Percentiles rank a stretch among this genome's conserved stretches.
These are phyloP conservation scores for Mesocricetus auratus DNA, from an alignment of 2,113 vertebrate species.

Conservation along the genomic window DNA sequence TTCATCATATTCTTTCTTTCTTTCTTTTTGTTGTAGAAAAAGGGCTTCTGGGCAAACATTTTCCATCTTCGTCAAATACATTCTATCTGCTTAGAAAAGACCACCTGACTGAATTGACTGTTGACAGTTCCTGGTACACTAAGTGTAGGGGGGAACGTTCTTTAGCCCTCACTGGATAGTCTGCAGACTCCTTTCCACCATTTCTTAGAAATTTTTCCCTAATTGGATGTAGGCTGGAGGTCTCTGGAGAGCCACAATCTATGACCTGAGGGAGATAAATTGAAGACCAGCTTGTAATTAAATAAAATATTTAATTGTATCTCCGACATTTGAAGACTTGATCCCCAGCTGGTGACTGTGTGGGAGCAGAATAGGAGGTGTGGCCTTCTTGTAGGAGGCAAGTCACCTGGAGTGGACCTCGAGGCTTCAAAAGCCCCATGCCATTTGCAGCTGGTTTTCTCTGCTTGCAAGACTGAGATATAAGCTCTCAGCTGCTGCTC, in stretches of 20 bases:
- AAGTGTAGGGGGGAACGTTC: too few species aligned
- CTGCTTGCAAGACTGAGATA: not conserved
- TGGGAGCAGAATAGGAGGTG: not conserved
- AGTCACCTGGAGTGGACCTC: not conserved
- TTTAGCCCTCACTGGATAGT: not conserved
- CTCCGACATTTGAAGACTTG: not conserved
- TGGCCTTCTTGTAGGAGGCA: not conserved
- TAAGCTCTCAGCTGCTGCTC: not conserved
- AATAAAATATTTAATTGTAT: not conserved
- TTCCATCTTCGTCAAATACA: not conserved
- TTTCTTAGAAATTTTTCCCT: not conserved
- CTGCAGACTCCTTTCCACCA: not conserved
- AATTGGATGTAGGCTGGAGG: not conserved
- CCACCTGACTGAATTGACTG: not conserved
- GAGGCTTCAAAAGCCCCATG: not conserved
- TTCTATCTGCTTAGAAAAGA: not conserved
- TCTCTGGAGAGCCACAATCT: not conserved
- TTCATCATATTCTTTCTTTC: not conserved
- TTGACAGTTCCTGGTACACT: not conserved
- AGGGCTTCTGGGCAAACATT: not conserved
- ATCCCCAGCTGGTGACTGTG: not conserved
- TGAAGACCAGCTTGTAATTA: not conserved
- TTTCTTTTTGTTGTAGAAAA: not conserved
- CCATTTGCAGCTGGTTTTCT: not conserved
- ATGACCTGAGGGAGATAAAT: too few species aligned